phyloP scores from a whole-genome alignment of 2,113 vertebrate genomes.

The Centropus unirufus region DNA sequence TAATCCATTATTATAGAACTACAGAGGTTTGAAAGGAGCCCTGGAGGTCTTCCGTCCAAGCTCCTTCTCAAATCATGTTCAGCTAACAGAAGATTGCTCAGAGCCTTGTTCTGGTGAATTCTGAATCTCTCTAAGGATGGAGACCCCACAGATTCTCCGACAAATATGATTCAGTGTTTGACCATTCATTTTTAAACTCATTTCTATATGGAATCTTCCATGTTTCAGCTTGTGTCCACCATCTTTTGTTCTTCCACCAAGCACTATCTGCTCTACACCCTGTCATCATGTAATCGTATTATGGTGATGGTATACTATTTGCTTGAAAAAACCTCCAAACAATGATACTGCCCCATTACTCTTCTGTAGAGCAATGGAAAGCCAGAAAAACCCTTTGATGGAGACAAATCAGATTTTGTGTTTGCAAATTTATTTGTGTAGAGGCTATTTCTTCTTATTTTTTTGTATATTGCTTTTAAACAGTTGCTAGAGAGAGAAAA shows the following conservation, averaged over 20 bases:
- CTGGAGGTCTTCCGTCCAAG: neutral
- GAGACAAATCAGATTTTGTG: rapidly evolving
- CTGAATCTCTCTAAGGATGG: neutral
- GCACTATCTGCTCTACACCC: neutral
- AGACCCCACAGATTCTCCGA: neutral
- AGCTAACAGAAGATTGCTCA: neutral
- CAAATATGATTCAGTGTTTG: neutral
- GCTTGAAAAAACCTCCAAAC: neutral
- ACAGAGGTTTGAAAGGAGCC: neutral
- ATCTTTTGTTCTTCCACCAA: neutral
- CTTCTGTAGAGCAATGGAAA: neutral
- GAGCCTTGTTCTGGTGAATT: neutral
- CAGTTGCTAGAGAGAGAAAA: neutral
- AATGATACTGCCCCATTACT: neutral
- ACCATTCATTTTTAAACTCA: neutral
- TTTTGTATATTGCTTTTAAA: neutral
- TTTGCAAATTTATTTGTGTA: neutral
- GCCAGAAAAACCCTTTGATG: neutral
- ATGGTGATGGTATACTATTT: neutral
- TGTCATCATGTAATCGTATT: neutral
- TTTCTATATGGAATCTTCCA: neutral
- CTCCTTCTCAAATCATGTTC: neutral
- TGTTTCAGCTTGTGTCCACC: neutral
- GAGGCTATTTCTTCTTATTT: neutral
- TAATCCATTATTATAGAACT: neutral